A percentile compares a stretch with the other conserved stretches of the same genome.
phyloP scores from a whole-genome alignment of 2,113 vertebrate species.

The Apteryx mantelli region DNA sequence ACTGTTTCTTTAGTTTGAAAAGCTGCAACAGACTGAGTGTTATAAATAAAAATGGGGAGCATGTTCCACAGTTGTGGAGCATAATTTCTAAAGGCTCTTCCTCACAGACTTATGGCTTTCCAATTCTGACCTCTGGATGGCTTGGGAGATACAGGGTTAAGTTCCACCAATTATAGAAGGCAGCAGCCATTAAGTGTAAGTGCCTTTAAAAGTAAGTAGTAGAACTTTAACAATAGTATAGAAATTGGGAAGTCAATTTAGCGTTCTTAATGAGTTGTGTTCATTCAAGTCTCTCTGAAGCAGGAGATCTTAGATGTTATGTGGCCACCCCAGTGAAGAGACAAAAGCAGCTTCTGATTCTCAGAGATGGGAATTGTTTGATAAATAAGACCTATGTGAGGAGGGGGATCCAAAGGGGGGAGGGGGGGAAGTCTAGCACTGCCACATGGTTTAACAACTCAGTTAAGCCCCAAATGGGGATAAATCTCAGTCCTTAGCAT shows the following conservation, averaged over 20 bases:
- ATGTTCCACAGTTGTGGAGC: constrained; percentile 33
- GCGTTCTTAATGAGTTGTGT: neutral
- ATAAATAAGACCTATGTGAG: neutral
- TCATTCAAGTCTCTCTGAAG: neutral
- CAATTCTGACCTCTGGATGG: constrained; percentile 40
- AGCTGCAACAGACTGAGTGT: neutral
- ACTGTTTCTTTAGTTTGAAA: constrained; percentile 24
- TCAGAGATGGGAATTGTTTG: neutral
- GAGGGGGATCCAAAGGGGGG: neutral
- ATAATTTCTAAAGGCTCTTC: constrained; percentile 44
- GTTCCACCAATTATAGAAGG: constrained; percentile 34
- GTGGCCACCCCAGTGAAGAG: neutral
- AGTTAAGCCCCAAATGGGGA: neutral
- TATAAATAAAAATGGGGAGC: neutral
- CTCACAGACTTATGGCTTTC: constrained; percentile 50
- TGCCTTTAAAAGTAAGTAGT: constrained; percentile 40
- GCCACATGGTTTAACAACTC: neutral
- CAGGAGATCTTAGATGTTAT: neutral
- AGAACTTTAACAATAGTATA: neutral
- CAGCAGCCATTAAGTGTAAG: constrained; percentile 30
- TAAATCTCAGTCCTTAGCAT: neutral
- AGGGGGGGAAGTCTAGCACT: neutral
- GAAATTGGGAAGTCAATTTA: neutral
- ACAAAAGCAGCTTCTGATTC: neutral
- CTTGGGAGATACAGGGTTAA: constrained; percentile 40